Evolutionary conservation across 2,113 vertebrate genomes (phyloP).

Genomic region (Tetrax tetrax): DNA sequence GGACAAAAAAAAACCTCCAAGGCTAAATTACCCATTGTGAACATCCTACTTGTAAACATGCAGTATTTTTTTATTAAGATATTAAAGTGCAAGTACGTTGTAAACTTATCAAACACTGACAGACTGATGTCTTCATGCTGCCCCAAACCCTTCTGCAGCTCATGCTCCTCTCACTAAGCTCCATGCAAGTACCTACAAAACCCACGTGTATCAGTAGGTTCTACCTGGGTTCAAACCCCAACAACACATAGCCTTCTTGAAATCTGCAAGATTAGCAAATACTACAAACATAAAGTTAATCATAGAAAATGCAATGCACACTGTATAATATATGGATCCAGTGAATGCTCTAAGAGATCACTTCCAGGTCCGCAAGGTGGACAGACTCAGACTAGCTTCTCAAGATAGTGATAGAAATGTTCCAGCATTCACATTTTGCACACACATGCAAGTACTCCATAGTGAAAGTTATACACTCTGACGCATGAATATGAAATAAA

Average conservation of each 20-base stretch:
- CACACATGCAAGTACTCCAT: background rate
- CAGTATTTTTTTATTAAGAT: background rate
- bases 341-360: background rate
- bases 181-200: background rate
- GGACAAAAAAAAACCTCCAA: background rate
- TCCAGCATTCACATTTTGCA: background rate
- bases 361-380: background rate
- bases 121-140: background rate
- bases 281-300: background rate
- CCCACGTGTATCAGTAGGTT: rapidly evolving
- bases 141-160: background rate
- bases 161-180: background rate
- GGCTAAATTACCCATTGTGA: background rate
- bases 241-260: background rate
- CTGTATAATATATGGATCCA: background rate
- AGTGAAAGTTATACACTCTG: background rate
- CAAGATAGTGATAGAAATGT: background rate
- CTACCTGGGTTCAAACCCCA: background rate
- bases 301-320: background rate
- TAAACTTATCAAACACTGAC: background rate
- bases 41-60: background rate
- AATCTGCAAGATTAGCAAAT: background rate
- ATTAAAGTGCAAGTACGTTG: background rate
- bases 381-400: background rate
- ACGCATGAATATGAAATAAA: background rate